Evolutionary conservation across 1,140 invertebrate genomes (phyloP), one percentile per base, ranked within the genome.

Genomic region (Tetranychus urticae): DNA sequence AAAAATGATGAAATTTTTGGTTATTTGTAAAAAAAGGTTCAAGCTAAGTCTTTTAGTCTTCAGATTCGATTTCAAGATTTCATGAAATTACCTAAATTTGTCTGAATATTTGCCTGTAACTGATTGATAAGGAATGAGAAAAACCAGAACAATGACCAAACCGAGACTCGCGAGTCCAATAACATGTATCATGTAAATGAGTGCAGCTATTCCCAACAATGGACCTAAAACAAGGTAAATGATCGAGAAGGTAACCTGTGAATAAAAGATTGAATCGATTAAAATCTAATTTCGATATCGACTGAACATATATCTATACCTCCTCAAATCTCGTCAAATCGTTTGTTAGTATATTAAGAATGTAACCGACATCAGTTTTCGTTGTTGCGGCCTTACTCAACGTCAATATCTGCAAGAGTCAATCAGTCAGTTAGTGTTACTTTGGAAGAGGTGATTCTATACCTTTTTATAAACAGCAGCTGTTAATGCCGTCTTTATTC

Each of bases 271-370:
- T 6, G 10, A 42, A 42, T 6, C 0, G 31, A 52, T 52, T 52
- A 23, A 14, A 52, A 1, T 47, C 8, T 1, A n/a, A 7, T 52
- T 6, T 8, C 5, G 6, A 33, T 4, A n/a, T 52, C 48, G 48
- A 52, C 8, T 47, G 10, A 52, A n/a, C 48, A 1, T 0, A 5
- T 0, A 42, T 6, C 39, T 42, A 0, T 10, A 52, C 48, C 5
- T 52, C 48, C 5, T 56, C 56, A 5, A 67, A 66, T 61, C 63
- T 56, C 45, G 64, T 58, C 33, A 64, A 65, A 67, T 94, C 89
- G 71, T 92, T 94, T 12, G 88, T 88, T 63, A 96, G 76, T 8
- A 94, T 76, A 73, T 93, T 96, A 10, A 93, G 83, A 69, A 93
- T 82, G 74, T 94, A 83, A 8, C 89, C 89, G 48, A 80, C 78